Evolutionary conservation across 2,888 invertebrate genomes (phyloP), one percentile per base, ranked within the genome.

Genomic region (Tipula helvola): DNA sequence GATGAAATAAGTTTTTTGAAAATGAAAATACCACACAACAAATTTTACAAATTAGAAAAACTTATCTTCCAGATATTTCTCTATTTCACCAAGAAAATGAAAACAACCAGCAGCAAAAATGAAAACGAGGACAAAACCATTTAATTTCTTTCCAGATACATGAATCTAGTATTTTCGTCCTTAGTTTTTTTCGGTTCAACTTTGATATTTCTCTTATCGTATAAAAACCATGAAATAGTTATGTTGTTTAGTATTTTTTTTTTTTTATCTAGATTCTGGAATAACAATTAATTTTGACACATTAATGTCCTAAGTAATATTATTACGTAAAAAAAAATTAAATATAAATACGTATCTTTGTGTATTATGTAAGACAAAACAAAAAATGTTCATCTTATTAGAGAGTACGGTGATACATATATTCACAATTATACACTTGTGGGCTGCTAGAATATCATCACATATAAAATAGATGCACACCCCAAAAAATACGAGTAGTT

Each of bases 21-120:
- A 28, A 71, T 71, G 71, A 71, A 28, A 71, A 71, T 71, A 71
- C 71, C 71, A 71, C 71, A 71, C 28, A 71, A 71, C 71, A 71
- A 71, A 71, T 71, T 71, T 71, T 71, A 71, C 71, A 71, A 71
- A 71, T 71, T 71, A 71, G 71, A 71, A 71, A 71, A 71, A 71
- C 71, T 71, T 71, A 71, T 71, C 28, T 71, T 71, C 28, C 28
- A 28, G 71, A 71, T 71, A 71, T 71, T 71, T 71, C 28, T 71
- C 71, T 71, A 71, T 18, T 28, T 71, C 71, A 71, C 8, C 71
- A 57, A 7, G n/a, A 57, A 57, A 57, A n/a, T 16, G 52, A 57
- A 16, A 57, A 57, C 52, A 57, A 57, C 52, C 52, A 57, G 52
- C 28, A 71, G 28, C 71, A 71, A 71, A 71, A 71, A 18, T 71